Evolutionary conservation across 2,888 invertebrate genomes (phyloP), one percentile per base, ranked within the genome.

Genomic region (Heliconius hortense): DNA sequence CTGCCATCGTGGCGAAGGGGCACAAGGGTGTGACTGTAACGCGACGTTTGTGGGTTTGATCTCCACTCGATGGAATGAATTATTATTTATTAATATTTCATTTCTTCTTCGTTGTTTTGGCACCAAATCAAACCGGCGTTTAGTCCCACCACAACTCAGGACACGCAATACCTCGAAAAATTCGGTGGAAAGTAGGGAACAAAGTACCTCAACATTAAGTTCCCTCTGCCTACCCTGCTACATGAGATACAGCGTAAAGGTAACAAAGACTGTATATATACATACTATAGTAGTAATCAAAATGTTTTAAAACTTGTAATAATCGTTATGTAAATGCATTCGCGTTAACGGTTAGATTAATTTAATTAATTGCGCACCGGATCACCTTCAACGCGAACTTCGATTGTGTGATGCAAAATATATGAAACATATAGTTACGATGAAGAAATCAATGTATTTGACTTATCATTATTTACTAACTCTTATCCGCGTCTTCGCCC

Each of bases 351-450:
- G 15, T 67, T 67, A 67, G 67, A 63, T 35, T 56, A 56, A n/a
- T 35, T 69, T 56, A 69, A 69, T 69, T 69, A 56, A 56, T 48
- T 35, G 24, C 48, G 71, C 59, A 76, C 74, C 64, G 28, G 76
- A 74, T 76, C 60, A 76, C 76, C 76, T 76, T 76, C 73, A 66
- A 60, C 73, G 31, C 73, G 53, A 66, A 70, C 60, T 71, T 66
- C 24, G 73, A 71, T 73, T 74, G 24, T 66, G 70, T 71, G 60
- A 67, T 73, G 67, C 76, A 26, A 76, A 76, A 71, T 56, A 24
- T 24, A 18, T 56, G 13, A 15, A 56, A 66, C 5, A 66, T 24
- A 24, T 66, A 35, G 11, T n/a, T 48, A 18, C 48, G 48, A 48
- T 48, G 7, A 48, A 48, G 48, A 48, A 48, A 48, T 48, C 21